Base-by-base conservation (phyloP, 2,113 vertebrate species). In the Vireo altiloquus region DNA sequence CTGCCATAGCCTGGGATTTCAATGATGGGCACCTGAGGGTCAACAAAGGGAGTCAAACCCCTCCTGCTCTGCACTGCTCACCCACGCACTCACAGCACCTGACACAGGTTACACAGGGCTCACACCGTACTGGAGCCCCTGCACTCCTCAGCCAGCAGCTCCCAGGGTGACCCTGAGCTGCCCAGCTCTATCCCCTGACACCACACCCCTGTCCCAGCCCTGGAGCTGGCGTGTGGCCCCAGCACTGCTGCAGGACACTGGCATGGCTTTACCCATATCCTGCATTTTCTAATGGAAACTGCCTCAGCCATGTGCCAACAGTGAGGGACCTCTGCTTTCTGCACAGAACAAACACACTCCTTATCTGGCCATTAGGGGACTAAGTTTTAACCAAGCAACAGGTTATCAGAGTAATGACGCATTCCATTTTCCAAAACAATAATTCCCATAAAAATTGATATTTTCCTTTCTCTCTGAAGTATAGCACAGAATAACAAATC, bases 1-100 rank as follows among this genome's bases (percentile, higher is more conserved):
- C 94, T 98, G 76, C 99, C 99, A 68, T 98, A 98, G n/a, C 98
- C 99, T 39, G 99, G 99, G 82, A 99, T 98, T 59, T 99, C 99
- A 92, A 99, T 98, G 92, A 99, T 97, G 47, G 99, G 99, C 60
- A 99, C 97, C 99, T 99, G 92, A 50, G 50, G 84, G 95, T 40
- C 5, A 90, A 54, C 47, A 94, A 12, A 91, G 31, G 49, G 19
- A 5, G 27, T 66, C 20, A 66, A 40, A 68, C 28, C 37, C 18
- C 12, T 24, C 7, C 63, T 30, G 37, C 28, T 8, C 2, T 7
- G 2, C 10, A 15, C 25, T 23, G 18, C 30, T 40, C 20, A 1
- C 35, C 12, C 40, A 18, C 11, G 13, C n/a, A n/a, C 12, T 10
- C 46, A 12, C 15, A 1, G 33, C 57, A 47, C 4, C 65, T 10